Evolutionary conservation across 2,113 vertebrate genomes (phyloP).

Genomic region (Thomomys bottae): DNA sequence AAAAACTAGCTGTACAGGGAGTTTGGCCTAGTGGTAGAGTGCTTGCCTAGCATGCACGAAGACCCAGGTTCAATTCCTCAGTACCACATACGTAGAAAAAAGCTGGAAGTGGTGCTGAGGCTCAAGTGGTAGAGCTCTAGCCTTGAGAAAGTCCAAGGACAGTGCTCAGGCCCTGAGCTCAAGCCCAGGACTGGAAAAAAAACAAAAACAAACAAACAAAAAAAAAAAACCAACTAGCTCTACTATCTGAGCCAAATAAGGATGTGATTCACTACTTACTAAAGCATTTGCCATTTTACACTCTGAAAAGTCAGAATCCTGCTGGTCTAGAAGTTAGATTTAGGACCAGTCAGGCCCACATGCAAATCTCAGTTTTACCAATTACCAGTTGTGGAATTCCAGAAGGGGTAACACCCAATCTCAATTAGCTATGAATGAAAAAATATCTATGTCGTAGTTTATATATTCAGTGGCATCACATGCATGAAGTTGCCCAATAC

Average conservation of each 20-base stretch:
- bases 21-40: no score
- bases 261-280: not conserved
- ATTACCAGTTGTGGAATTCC: not conserved
- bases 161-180: no score
- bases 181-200: no score
- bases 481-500: not conserved
- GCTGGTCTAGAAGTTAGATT: not conserved
- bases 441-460: not conserved
- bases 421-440: not conserved
- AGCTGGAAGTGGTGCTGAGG: no score
- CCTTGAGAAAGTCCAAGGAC: no score
- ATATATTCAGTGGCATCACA: not conserved
- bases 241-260: not conserved
- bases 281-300: not conserved
- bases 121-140: no score
- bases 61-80: no score
- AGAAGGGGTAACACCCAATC: not conserved
- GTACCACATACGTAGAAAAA: no score
- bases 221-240: no score
- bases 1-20: not conserved
- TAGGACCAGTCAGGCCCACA: not conserved
- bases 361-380: conserved; percentile 11
- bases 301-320: conserved; percentile 21
- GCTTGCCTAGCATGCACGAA: no score
- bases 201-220: no score